Evolutionary conservation across 2,888 invertebrate genomes (phyloP), one percentile per base, ranked within the genome.

Genomic region (Plemyria rubiginata): DNA sequence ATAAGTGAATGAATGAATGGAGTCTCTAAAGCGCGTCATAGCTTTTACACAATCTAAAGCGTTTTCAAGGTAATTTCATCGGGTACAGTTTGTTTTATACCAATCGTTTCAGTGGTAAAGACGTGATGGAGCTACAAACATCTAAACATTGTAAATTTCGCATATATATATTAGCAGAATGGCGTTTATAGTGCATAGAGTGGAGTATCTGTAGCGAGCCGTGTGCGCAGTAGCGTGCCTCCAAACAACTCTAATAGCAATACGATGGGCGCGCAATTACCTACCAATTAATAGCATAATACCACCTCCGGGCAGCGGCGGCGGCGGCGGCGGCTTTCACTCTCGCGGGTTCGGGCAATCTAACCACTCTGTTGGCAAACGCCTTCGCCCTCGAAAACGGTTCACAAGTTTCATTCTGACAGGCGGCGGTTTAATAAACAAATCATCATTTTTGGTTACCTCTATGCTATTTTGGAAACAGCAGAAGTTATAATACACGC

Each of bases 251-350:
- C 16, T 66, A 62, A 66, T 64, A 63, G 60, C 63, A 57, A 66
- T 67, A 40, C 50, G 63, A 62, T 66, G 69, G 59, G 62, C 70
- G 75, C 75, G 71, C 82, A 73, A 81, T 84, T 85, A 83, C 81
- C 78, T 73, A 75, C 81, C 85, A 82, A 87, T 86, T 85, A 85
- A 84, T 79, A 75, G 67, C 71, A 53, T 64, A 64, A 64, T 60
- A 56, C 55, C 60, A 45, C 66, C 70, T 70, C 64, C 61, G 59
- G 59, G 48, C 65, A 45, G 57, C 48, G 55, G 57, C 52, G 38
- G 40, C 60, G 57, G 54, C 59, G 1, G 2, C 22, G 3, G 55
- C 49, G 36, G 62, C 65, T 65, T 62, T 60, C 68, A 66, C 68
- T 67, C 65, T 66, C 49, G 7, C 4, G 9, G 46, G 29, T 41